Evolutionary conservation across 2,888 invertebrate species (phyloP).

Genomic region (Bellardia pandia): DNA sequence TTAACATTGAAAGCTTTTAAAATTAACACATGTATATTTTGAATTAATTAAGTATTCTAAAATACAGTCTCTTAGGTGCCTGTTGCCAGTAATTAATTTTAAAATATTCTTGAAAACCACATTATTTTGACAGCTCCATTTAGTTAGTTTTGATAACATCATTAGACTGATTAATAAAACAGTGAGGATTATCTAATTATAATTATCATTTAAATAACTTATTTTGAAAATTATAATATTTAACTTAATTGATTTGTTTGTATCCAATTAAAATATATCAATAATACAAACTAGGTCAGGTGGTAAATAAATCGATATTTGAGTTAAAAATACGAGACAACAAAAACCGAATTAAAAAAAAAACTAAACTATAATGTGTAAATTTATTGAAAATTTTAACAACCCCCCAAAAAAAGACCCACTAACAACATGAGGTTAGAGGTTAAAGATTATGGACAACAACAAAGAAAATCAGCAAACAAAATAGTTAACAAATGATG

Average conservation of each 20-base stretch:
- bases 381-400: background rate
- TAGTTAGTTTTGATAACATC: background rate
- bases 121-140: background rate
- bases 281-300: slow-evolving; percentile 9
- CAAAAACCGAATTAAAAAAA: background rate
- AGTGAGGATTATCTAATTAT: background rate
- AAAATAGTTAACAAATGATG: background rate
- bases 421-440: background rate
- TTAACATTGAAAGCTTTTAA: too few relatives aligned
- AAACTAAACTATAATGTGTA: background rate
- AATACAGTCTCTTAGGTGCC: background rate
- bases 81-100: background rate
- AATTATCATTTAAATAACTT: background rate
- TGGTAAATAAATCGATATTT: background rate
- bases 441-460: background rate
- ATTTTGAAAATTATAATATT: background rate
- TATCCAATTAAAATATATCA: slow-evolving; percentile 25
- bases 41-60: too few relatives aligned
- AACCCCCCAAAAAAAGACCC: background rate
- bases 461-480: too few relatives aligned
- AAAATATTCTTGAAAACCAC: background rate
- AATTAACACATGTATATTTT: too few relatives aligned
- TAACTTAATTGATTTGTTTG: slow-evolving; percentile 13
- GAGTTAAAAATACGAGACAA: background rate
- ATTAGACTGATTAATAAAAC: background rate